Base-by-base conservation (phyloP, 2,888 invertebrate species). In the Drosophila macrospina region DNA sequence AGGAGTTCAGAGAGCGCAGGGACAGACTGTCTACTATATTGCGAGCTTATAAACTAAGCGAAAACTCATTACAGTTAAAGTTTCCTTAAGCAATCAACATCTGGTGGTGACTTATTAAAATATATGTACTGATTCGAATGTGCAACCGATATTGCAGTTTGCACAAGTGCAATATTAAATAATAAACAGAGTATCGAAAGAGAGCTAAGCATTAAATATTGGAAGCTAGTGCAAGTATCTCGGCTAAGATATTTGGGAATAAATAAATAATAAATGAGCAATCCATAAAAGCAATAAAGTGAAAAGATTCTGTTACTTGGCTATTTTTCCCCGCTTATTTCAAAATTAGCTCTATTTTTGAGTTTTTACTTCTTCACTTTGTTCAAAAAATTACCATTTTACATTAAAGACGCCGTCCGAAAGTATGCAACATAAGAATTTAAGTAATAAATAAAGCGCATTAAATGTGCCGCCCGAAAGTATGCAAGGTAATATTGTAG, bases 51-150 rank as follows among this genome's bases (percentile, higher is more conserved):
- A 41, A 69, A 36, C 39, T 39, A 16, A 41, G 55, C 28, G 32
- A 34, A 48, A 62, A 39, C 62, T 72, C 57, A 72, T 63, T 56
- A 36, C 28, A 36, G 28, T 24, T 15, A n/a, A 47, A 54, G 13
- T 48, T 60, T 30, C 7, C 8, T 41, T 32, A 11, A 41, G 32
- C 26, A 56, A 59, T 36, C 36, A 32, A 6, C 42, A 26, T 54
- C 16, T 47, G 16, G n/a, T n/a, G n/a, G 39, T 26, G 34, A 30
- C 36, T 41, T 62, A 47, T 32, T 59, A 30, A 34, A 52, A 36
- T n/a, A 11, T 15, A 37, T 16, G 47, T 16, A 15, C 16, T 13
- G 32, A 20, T 41, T 20, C 16, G 13, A 30, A 30, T 13, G 6
- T n/a, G 8, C 11, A 47, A 20, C 13, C 5, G 41, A 24, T 30